Conservation (phyloP, 2,113 vertebrate genomes). For the Mustelus asterias region DNA sequence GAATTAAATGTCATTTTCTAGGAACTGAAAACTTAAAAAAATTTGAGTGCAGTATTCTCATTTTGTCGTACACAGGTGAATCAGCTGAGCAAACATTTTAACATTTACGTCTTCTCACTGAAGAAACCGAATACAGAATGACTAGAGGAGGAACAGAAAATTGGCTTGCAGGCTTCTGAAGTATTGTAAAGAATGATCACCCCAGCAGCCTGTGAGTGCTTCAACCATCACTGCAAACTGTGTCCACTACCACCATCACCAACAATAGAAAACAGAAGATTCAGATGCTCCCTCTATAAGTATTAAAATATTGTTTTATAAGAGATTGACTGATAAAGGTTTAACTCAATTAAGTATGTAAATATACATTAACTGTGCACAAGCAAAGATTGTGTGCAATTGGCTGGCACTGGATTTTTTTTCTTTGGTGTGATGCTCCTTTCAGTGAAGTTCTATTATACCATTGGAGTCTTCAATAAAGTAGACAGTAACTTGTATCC, state of each 20-base stretch:
- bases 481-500: conserved; percentile 9
- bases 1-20: neutral
- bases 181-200: conserved; percentile 60
- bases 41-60: neutral
- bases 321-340: conserved; percentile 26
- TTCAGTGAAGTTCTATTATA: neutral
- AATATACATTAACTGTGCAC: conserved; percentile 20
- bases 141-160: conserved; percentile 79
- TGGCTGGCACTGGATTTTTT: conserved; percentile 31
- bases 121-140: conserved; percentile 82
- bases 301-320: conserved; percentile 24
- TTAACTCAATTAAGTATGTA: conserved; percentile 35
- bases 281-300: neutral
- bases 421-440: neutral
- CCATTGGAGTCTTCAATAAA: neutral
- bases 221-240: conserved; percentile 68
- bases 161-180: conserved; percentile 69
- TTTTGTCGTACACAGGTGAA: conserved; percentile 62
- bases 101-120: conserved; percentile 83
- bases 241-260: conserved; percentile 40
- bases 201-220: conserved; percentile 64
- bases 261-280: conserved; percentile 42
- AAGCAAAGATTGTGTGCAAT: neutral
- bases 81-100: conserved; percentile 87
- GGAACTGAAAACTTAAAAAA: no score